These are phyloP conservation scores for Piprites chloris DNA, from an alignment of 2,113 vertebrate species.

Conservation along the genomic window DNA sequence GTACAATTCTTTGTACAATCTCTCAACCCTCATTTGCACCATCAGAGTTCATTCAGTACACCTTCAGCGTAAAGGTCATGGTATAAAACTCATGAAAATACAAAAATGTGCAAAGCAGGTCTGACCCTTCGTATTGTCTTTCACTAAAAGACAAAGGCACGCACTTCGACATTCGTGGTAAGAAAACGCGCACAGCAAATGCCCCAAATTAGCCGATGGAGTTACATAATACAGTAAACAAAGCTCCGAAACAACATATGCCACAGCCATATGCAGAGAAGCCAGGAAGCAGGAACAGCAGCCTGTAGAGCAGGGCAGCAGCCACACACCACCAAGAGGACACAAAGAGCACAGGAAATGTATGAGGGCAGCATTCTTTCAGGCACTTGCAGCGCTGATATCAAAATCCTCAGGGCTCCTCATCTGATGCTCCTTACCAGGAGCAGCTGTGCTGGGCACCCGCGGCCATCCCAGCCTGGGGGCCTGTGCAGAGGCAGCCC, in stretches of 20 bases:
- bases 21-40: too few relatives aligned
- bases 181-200: neutral
- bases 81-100: neutral
- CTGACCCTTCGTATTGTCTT: too few relatives aligned
- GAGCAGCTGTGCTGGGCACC: neutral
- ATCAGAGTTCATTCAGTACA: neutral
- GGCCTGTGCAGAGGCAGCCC: neutral
- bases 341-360: fast-evolving
- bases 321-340: fast-evolving
- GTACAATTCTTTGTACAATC: neutral
- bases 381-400: fast-evolving
- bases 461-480: fast-evolving
- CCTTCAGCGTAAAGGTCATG: neutral
- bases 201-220: fast-evolving
- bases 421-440: fast-evolving
- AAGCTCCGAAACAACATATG: fast-evolving
- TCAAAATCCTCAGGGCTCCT: fast-evolving
- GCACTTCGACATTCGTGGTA: fast-evolving
- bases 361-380: fast-evolving
- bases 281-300: neutral
- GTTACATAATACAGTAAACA: neutral
- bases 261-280: neutral
- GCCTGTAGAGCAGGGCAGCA: fast-evolving
- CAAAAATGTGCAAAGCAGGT: neutral
- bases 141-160: neutral